Conservation (phyloP, 2,797 vertebrate species). For the Sebastes matsubarae region DNA sequence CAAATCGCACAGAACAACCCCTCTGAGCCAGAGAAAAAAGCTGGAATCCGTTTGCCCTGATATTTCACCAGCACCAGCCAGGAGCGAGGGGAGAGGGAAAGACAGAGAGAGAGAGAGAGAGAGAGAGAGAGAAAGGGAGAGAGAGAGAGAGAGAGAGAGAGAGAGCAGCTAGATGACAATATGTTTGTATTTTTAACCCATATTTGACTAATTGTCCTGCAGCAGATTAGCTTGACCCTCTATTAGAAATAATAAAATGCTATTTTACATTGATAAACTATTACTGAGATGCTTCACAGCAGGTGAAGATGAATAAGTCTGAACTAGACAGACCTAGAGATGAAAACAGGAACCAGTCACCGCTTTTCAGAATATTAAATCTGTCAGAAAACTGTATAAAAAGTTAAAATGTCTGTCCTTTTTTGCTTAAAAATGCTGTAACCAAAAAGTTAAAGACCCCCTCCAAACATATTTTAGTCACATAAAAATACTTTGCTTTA, state of each 20-base stretch:
- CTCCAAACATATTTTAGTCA: not conserved
- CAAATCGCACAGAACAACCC: slow-evolving; percentile 87
- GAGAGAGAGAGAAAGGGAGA: not conserved
- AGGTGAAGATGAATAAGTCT: not conserved
- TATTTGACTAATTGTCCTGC: not conserved
- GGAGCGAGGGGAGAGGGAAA: slow-evolving; percentile 78
- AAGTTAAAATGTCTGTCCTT: not conserved
- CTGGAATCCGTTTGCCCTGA: slow-evolving; percentile 87
- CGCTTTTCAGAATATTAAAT: not conserved
- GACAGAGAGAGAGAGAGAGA: slow-evolving; percentile 62
- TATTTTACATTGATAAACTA: not conserved
- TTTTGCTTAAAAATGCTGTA: not conserved
- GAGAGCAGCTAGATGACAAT: not conserved
- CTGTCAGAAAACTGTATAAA: not conserved
- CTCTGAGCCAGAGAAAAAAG: slow-evolving; percentile 84
- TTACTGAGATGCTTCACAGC: not conserved
- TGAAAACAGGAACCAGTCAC: not conserved
- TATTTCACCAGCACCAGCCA: slow-evolving; percentile 86
- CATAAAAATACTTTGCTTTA: not conserved
- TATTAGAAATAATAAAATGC: not conserved
- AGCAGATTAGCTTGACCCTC: not conserved
- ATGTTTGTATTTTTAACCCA: not conserved
- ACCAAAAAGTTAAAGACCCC: not conserved
- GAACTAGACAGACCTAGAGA: not conserved
- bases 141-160: not conserved